A percentile compares a stretch with the other conserved stretches of the same genome.
These are phyloP conservation scores for Oryzias celebensis DNA, from an alignment of 2,113 vertebrate species.

Conservation along the genomic window DNA sequence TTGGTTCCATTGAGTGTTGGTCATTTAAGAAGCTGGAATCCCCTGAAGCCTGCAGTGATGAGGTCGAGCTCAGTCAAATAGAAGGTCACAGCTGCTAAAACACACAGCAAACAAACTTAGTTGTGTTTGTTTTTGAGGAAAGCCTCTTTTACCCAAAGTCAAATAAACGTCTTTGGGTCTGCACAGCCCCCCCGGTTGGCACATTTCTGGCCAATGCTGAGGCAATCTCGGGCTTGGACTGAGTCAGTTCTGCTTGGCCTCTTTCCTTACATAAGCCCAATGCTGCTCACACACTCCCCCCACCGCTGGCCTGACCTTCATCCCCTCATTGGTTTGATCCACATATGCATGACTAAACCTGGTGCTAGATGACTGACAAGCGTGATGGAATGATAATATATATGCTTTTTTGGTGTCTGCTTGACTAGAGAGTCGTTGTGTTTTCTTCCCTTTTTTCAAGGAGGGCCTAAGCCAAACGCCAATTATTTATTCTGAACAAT, in stretches of 20 bases:
- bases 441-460: neutral
- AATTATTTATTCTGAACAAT: neutral
- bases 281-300: neutral
- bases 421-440: neutral
- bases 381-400: conserved; percentile 5
- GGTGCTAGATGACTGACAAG: conserved; percentile 33
- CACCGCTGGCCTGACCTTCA: neutral
- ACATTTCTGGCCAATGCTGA: conserved; percentile 60
- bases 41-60: conserved; percentile 22
- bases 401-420: neutral
- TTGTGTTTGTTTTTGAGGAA: conserved; percentile 67
- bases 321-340: conserved; percentile 50
- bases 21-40: conserved; percentile 43
- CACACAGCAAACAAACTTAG: conserved; percentile 65
- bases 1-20: conserved; percentile 9
- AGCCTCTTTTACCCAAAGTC: conserved; percentile 58
- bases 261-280: conserved; percentile 58
- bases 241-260: conserved; percentile 58
- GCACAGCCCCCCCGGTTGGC: conserved; percentile 44
- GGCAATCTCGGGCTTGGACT: conserved; percentile 51
- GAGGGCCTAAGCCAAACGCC: neutral
- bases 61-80: conserved; percentile 51
- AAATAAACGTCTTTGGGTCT: conserved; percentile 57
- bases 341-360: conserved; percentile 44
- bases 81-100: conserved; percentile 72